phyloP scores from a whole-genome alignment of 2,888 invertebrate genomes.

The Baronia brevicornis region DNA sequence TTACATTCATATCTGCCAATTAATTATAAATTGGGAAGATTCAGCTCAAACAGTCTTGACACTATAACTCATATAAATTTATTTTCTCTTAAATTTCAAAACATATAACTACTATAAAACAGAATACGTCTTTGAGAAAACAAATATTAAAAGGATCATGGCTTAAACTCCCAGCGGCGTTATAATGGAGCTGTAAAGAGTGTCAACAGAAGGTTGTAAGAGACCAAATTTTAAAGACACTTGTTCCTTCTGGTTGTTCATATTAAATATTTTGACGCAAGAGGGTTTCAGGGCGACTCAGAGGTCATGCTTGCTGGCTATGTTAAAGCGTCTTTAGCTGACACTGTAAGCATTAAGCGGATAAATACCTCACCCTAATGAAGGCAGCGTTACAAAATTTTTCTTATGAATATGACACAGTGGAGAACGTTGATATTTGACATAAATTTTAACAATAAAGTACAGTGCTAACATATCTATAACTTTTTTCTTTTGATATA shows the following conservation, averaged over 20 bases:
- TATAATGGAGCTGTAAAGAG: constrained; percentile 40
- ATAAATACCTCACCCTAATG: constrained; percentile 40
- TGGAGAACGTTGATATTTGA: neutral
- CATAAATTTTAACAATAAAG: no score
- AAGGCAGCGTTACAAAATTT: constrained; percentile 26
- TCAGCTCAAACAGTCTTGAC: no score
- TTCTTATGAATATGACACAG: constrained; percentile 1
- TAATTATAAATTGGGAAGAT: no score
- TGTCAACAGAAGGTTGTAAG: constrained; percentile 32
- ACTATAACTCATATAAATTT: no score
- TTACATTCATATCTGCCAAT: no score
- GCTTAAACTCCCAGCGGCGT: constrained; percentile 20
- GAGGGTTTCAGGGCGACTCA: constrained; percentile 1
- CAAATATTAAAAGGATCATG: constrained; percentile 11
- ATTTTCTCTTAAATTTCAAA: no score
- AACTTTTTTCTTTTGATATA: no score
- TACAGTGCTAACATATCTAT: no score
- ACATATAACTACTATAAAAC: no score
- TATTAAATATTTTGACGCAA: neutral
- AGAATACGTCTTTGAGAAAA: no score
- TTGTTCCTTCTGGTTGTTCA: neutral
- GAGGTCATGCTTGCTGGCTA: constrained; percentile 22
- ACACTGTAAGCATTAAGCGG: constrained; percentile 38
- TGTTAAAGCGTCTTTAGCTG: constrained; percentile 33
- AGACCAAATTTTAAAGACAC: constrained; percentile 25